These are phyloP conservation scores for Hymenopus coronatus DNA, from an alignment of 2,888 invertebrate species.

Conservation along the genomic window DNA sequence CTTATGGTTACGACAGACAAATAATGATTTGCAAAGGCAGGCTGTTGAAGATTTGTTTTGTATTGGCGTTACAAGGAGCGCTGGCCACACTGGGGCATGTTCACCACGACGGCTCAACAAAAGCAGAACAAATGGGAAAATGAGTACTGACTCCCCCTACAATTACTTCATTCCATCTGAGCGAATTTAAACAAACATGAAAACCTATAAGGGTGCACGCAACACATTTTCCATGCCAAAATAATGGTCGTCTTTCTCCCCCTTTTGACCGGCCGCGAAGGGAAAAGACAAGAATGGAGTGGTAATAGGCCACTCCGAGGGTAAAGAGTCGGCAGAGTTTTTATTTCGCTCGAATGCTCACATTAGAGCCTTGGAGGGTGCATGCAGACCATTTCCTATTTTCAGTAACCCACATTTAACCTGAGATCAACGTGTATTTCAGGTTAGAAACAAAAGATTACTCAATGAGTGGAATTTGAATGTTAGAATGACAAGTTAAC, in stretches of 20 bases:
- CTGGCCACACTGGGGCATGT: background rate
- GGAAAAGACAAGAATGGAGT: background rate
- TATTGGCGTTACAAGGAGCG: background rate
- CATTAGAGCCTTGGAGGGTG: background rate
- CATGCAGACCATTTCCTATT: background rate
- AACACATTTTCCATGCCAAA: background rate
- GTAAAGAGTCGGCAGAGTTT: background rate
- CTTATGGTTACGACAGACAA: background rate
- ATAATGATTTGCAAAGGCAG: background rate
- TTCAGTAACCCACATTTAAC: background rate
- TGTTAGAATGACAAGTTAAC: background rate
- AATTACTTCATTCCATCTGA: background rate
- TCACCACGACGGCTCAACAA: background rate
- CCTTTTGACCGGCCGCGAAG: background rate
- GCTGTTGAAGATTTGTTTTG: background rate
- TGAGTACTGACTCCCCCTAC: background rate
- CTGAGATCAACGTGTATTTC: background rate
- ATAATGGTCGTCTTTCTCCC: background rate
- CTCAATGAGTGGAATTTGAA: background rate
- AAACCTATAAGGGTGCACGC: background rate
- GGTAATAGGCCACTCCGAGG: background rate
- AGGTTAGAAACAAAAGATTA: background rate
- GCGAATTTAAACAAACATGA: background rate
- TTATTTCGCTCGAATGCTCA: background rate
- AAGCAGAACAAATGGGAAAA: background rate